Evolutionary conservation across 2,888 invertebrate genomes (phyloP).

Genomic region (Uropetala carovei): DNA sequence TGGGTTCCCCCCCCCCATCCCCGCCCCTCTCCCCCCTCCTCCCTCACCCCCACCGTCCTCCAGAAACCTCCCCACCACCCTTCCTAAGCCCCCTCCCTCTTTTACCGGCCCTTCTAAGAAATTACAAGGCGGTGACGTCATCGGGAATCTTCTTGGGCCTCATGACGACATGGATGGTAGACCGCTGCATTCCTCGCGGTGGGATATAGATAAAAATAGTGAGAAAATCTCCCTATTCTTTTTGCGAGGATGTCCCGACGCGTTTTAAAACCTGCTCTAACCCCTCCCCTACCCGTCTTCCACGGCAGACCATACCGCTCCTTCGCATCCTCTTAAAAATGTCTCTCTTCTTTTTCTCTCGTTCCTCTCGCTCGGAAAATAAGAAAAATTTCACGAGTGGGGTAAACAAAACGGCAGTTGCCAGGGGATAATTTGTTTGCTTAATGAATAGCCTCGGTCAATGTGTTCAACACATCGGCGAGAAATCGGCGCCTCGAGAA

Average conservation of each 20-base stretch:
- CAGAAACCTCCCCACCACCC: background rate
- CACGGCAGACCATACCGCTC: background rate
- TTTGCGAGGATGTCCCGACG: background rate
- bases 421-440: slow-evolving; percentile 3
- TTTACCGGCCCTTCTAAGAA: background rate
- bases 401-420: background rate
- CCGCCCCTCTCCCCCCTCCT: background rate
- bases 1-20: background rate
- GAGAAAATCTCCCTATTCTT: background rate
- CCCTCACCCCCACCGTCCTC: background rate
- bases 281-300: background rate
- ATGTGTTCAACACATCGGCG: background rate
- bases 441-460: slow-evolving; percentile 13
- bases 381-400: background rate
- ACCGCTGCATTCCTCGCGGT: background rate
- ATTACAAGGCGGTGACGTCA: slow-evolving; percentile 53
- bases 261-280: too few species aligned
- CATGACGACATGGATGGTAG: background rate
- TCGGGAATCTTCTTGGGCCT: slow-evolving; percentile 27
- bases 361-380: background rate
- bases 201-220: background rate
- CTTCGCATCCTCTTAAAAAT: background rate
- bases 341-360: background rate
- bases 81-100: background rate
- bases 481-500: background rate